phyloP scores from a whole-genome alignment of 2,888 invertebrate genomes.

The Drosophila rellima region DNA sequence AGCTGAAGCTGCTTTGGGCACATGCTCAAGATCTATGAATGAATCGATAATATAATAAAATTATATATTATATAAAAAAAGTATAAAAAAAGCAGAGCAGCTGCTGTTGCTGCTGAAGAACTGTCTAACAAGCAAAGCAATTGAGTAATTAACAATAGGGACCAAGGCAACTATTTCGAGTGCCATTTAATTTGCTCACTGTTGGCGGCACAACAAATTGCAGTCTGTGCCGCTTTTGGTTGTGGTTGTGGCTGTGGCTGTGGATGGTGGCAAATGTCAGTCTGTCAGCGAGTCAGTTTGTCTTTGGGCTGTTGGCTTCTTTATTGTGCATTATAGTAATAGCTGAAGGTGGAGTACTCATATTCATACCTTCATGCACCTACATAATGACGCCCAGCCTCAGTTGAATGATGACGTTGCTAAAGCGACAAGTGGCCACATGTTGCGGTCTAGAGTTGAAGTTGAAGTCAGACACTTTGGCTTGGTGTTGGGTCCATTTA shows the following conservation, averaged over 20 bases:
- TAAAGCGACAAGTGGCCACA: slow-evolving; percentile 67
- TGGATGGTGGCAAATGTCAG: slow-evolving; percentile 38
- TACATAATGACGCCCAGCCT: slow-evolving; percentile 53
- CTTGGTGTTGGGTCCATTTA: slow-evolving; percentile 55
- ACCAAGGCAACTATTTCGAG: slow-evolving; percentile 42
- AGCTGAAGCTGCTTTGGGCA: slow-evolving; percentile 54
- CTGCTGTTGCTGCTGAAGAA: slow-evolving; percentile 13
- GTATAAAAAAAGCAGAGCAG: slow-evolving; percentile 14
- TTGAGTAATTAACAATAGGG: slow-evolving; percentile 59
- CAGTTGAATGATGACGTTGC: slow-evolving; percentile 64
- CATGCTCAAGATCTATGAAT: slow-evolving; percentile 63
- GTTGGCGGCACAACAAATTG: slow-evolving; percentile 36
- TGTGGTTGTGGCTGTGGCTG: too few species aligned
- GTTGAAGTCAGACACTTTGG: slow-evolving; percentile 9
- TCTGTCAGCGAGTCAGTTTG: slow-evolving; percentile 5
- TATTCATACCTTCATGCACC: slow-evolving; percentile 37
- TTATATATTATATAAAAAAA: slow-evolving; percentile 16
- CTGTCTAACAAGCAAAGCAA: slow-evolving; percentile 8
- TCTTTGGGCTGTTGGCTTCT: slow-evolving; percentile 14
- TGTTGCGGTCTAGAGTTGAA: slow-evolving; percentile 17
- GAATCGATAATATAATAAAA: slow-evolving; percentile 55
- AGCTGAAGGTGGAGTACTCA: slow-evolving; percentile 36
- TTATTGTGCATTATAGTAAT: slow-evolving; percentile 34
- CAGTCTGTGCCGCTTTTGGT: slow-evolving; percentile 31
- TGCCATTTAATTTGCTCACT: slow-evolving; percentile 43